Conservation (phyloP, 2,888 invertebrate species). For the Choristoneura rosaceana region DNA sequence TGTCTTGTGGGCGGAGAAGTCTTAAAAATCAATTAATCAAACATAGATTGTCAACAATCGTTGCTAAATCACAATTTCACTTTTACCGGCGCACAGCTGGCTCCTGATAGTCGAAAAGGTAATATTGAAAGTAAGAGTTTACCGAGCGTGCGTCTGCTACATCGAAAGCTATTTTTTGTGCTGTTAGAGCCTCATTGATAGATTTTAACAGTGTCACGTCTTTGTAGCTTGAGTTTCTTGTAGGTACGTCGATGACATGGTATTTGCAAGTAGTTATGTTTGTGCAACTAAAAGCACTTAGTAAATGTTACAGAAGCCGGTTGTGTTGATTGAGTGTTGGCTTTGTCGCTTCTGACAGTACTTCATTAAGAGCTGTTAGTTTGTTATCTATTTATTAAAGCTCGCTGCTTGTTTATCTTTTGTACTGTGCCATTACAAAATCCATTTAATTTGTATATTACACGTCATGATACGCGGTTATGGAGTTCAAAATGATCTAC, state of each 20-base stretch:
- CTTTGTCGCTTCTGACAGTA: conserved; percentile 35
- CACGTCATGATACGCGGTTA: background rate
- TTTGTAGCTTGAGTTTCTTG: conserved; percentile 8
- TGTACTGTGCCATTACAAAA: conserved; percentile 1
- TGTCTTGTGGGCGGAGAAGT: conserved; percentile 17
- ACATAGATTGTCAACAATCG: conserved; percentile 45
- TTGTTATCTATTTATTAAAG: conserved; percentile 29
- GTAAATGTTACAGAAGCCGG: conserved; percentile 38
- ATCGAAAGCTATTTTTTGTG: conserved; percentile 36
- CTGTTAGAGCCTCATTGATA: conserved; percentile 34
- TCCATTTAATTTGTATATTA: conserved; percentile 12
- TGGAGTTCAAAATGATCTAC: too few relatives aligned
- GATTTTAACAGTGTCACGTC: conserved; percentile 29
- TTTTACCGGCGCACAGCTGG: conserved; percentile 43
- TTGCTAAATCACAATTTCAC: conserved; percentile 53
- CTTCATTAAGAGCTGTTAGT: conserved; percentile 29
- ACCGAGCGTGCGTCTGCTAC: conserved; percentile 11
- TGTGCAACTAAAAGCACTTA: conserved; percentile 42
- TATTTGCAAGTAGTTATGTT: conserved; percentile 35
- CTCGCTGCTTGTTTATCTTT: conserved; percentile 11
- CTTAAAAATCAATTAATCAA: conserved; percentile 54
- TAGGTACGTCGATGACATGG: background rate
- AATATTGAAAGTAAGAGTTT: conserved; percentile 37
- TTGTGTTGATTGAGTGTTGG: conserved; percentile 34
- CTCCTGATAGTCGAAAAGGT: conserved; percentile 2